Base-by-base conservation (phyloP, 2,113 vertebrate genomes). In the Clinocottus analis region DNA sequence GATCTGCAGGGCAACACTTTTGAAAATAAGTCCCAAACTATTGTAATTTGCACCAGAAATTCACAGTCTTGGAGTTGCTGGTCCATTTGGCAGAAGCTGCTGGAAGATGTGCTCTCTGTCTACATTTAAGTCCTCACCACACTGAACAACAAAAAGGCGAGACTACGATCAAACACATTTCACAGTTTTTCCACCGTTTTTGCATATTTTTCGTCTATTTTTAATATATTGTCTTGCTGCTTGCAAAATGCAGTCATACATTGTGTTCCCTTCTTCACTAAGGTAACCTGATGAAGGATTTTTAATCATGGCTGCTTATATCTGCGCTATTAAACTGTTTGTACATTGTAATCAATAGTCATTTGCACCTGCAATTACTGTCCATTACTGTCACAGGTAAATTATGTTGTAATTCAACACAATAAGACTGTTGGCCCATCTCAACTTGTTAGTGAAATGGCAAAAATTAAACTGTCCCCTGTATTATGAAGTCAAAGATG, bases 301-400 rank as follows among this genome's bases (percentile, higher is more conserved):
- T 68, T 21, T 76, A 41, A 66, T 61, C 31, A 68, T 35, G 17
- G 6, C 61, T 65, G 33, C 41, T 47, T 49, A 47, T 68, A 49
- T 60, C 19, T 39, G 25, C 25, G 4, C 55, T 65, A n/a, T 39
- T 31, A 14, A 64, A 68, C 10, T 0, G 29, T 59, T 23, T 17
- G 19, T 58, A 47, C 49, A 3, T 7, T 9, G 31, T 19, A 73
- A 43, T 69, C 17, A 59, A 60, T 37, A 16, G 45, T 29, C 5
- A 68, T 45, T 55, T 71, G 35, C 39, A 35, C 31, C 47, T 33
- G 45, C 37, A 65, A 74, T 75, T 73, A 61, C 35, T 64, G 49
- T n/a, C 16, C 2, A 58, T 65, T 31, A 47, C 33, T 63, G 63
- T 60, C 35, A 39, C 5, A 31, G 53, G 8, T 63, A 55, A 82